Evolutionary conservation across 1,140 invertebrate genomes (phyloP).

Genomic region (Lethrus apterus): DNA sequence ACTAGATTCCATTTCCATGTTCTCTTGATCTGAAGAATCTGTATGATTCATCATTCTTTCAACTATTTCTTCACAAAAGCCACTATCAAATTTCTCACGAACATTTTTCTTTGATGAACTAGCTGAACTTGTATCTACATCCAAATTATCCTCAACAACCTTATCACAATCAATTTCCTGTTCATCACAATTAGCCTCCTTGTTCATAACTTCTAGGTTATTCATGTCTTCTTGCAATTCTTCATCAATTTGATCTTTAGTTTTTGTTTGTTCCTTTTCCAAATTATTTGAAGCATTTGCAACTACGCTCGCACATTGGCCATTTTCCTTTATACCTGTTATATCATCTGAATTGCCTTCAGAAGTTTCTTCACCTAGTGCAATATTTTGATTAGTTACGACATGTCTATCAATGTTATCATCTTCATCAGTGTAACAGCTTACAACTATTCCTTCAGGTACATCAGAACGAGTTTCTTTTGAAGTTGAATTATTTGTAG

Average conservation of each 20-base stretch:
- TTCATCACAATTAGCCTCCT: neutral
- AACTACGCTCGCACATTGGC: too few relatives aligned
- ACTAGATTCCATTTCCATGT: slow-evolving; percentile 23
- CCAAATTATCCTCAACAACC: neutral
- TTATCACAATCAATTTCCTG: too few relatives aligned
- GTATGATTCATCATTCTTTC: slow-evolving; percentile 15
- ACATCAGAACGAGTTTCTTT: too few relatives aligned
- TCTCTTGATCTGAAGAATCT: slow-evolving; percentile 22
- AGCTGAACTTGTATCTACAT: neutral
- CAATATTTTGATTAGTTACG: neutral
- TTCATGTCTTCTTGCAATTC: neutral
- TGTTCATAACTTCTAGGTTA: neutral
- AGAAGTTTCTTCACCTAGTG: neutral
- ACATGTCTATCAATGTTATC: neutral
- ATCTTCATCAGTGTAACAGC: too few relatives aligned
- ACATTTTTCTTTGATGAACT: slow-evolving; percentile 30
- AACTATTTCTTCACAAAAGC: slow-evolving; percentile 44
- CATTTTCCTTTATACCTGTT: too few relatives aligned
- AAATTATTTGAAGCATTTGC: too few relatives aligned
- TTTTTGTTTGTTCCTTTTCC: too few relatives aligned
- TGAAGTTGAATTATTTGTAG: too few relatives aligned
- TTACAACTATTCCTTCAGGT: too few relatives aligned
- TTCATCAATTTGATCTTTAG: too few relatives aligned
- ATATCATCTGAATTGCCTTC: neutral
- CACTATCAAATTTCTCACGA: slow-evolving; percentile 53